phyloP scores from a whole-genome alignment of 92 coral and sea anemone species.

The Phymanthus crucifer region DNA sequence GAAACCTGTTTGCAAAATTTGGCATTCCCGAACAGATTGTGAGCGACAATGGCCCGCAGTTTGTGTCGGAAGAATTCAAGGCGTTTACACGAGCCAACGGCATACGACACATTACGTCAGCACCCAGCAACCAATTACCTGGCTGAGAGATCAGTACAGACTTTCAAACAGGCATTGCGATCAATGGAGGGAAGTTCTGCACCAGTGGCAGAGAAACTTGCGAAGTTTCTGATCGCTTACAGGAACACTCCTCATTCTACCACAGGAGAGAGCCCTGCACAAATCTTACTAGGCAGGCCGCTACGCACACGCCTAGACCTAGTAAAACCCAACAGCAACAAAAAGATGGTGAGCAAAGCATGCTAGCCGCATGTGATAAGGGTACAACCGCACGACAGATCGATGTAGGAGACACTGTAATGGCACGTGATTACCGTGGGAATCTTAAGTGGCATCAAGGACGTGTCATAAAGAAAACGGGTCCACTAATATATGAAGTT shows the following conservation, averaged over 20 bases:
- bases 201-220: conserved; percentile 11
- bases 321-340: neutral
- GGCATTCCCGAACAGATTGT: conserved; percentile 61
- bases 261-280: conserved; percentile 2
- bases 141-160: conserved; percentile 40
- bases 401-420: conserved; percentile 19
- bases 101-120: conserved; percentile 46
- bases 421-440: conserved; percentile 38
- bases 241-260: conserved; percentile 40
- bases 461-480: conserved; percentile 12
- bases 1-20: conserved; percentile 41
- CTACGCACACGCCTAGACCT: neutral
- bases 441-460: conserved; percentile 31
- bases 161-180: conserved; percentile 30
- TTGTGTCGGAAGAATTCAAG: conserved; percentile 47
- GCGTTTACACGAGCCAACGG: conserved; percentile 36
- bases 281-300: neutral
- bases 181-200: conserved; percentile 23
- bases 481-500: conserved; percentile 37
- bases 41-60: conserved; percentile 56
- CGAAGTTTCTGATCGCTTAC: conserved; percentile 18
- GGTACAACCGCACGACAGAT: neutral
- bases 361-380: neutral
- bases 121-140: conserved; percentile 48
- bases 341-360: neutral